Base-by-base conservation (phyloP, 2,888 invertebrate genomes). In the Sesamia inferens region DNA sequence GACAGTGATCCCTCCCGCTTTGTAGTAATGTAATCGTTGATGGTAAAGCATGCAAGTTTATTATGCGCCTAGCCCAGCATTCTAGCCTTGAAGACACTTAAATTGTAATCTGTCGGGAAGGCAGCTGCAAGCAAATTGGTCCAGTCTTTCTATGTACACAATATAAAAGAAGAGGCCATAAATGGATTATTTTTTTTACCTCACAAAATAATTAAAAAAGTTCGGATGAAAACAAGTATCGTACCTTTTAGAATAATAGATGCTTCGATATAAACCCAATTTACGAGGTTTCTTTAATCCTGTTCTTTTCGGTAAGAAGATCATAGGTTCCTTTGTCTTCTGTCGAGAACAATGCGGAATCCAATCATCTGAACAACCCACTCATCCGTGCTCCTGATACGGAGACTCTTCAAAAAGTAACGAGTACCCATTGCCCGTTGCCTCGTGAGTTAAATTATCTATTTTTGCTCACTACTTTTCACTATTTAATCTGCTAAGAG, bases 341-440 rank as follows among this genome's bases (percentile, higher is more conserved):
- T 24, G 4, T 51, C 4, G 22, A 16, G 11, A n/a, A 51, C 11
- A 42, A 48, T 0, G 13, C 6, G 5, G 10, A 51, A 51, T 44
- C 22, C 31, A 54, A 31, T 44, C 47, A 61, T 22, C 31, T 70
- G 16, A 22, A 44, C 8, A 58, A 69, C n/a, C 11, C 42, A 58
- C 11, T 69, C 42, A 42, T 16, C 6, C 13, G 14, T 58, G 47
- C 14, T 11, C 3, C 39, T 70, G 51, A 42, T 59, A 59, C 24
- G 42, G 31, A 70, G 71, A 14, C 19, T 72, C 19, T 44, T 24
- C 11, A 57, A 68, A 31, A 68, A 24, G 39, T 68, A 22, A 58
- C 44, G 39, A 48, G 44, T 8, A 13, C 10, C 24, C 6, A 58
- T 11, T 66, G 1, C 16, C 6, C 6, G 14, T 24, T 1, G 11